These are phyloP conservation scores for Amorpha juglandis DNA, from an alignment of 2,888 invertebrate genomes.

Conservation along the genomic window DNA sequence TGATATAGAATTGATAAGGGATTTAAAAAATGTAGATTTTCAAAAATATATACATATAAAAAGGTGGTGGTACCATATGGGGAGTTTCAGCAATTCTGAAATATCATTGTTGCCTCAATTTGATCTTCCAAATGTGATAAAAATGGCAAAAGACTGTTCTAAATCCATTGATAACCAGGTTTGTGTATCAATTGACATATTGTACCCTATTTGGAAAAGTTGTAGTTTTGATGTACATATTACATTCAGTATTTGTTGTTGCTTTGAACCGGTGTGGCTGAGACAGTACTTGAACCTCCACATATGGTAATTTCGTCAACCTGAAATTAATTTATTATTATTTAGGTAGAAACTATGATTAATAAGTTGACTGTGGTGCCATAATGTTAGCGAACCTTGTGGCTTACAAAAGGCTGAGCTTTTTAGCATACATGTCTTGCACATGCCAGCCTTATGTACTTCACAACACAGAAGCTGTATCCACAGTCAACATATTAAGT, in stretches of 20 bases:
- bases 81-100: constrained; percentile 83
- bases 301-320: constrained; percentile 72
- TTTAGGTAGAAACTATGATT: constrained; percentile 51
- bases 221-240: constrained; percentile 31
- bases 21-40: constrained; percentile 60
- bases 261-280: constrained; percentile 5
- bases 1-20: constrained; percentile 73
- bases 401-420: too few species aligned
- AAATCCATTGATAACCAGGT: constrained; percentile 63
- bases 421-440: too few species aligned
- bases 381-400: too few species aligned
- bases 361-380: too few species aligned
- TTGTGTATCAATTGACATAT: constrained; percentile 41
- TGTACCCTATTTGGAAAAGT: constrained; percentile 30
- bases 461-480: too few species aligned
- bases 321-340: constrained; percentile 62
- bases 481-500: background rate
- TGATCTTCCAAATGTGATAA: constrained; percentile 51
- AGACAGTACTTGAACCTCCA: constrained; percentile 52
- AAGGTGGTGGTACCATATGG: constrained; percentile 86
- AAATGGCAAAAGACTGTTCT: constrained; percentile 50
- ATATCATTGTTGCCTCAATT: constrained; percentile 67
- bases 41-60: constrained; percentile 74
- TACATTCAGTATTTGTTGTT: constrained; percentile 24
- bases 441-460: too few species aligned